phyloP scores from a whole-genome alignment of 1,140 invertebrate genomes.

The Brachionus calyciflorus region DNA sequence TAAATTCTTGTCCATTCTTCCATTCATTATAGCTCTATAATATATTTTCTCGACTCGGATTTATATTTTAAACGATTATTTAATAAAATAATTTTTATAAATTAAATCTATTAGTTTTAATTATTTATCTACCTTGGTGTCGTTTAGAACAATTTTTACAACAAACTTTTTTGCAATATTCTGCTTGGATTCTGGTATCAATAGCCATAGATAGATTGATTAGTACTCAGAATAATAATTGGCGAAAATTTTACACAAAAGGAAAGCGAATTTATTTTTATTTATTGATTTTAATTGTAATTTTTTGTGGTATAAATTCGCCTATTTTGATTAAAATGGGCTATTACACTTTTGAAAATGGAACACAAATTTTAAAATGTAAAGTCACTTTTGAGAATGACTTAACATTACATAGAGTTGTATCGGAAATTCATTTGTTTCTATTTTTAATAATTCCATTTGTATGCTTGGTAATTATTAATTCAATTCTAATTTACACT shows the following conservation, averaged over 20 bases:
- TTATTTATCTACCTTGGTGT: background rate
- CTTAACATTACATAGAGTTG: background rate
- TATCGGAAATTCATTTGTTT: background rate
- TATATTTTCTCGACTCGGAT: background rate
- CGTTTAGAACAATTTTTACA: background rate
- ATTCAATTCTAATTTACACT: background rate
- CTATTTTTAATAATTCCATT: background rate
- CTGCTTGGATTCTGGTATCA: slow-evolving; percentile 5
- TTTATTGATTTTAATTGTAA: background rate
- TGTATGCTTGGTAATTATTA: background rate
- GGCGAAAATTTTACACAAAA: background rate
- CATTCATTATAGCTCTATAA: no score
- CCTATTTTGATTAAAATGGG: background rate
- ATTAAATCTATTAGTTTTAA: no score
- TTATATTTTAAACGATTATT: background rate
- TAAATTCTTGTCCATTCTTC: no score
- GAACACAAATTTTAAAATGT: background rate
- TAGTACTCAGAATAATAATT: background rate
- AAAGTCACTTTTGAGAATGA: background rate
- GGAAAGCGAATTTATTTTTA: background rate
- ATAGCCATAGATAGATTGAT: background rate
- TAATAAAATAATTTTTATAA: background rate
- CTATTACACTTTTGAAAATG: background rate
- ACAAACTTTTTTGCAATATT: background rate
- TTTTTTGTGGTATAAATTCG: background rate